phyloP scores from a whole-genome alignment of 2,888 invertebrate species.

The Machimus atricapillus region DNA sequence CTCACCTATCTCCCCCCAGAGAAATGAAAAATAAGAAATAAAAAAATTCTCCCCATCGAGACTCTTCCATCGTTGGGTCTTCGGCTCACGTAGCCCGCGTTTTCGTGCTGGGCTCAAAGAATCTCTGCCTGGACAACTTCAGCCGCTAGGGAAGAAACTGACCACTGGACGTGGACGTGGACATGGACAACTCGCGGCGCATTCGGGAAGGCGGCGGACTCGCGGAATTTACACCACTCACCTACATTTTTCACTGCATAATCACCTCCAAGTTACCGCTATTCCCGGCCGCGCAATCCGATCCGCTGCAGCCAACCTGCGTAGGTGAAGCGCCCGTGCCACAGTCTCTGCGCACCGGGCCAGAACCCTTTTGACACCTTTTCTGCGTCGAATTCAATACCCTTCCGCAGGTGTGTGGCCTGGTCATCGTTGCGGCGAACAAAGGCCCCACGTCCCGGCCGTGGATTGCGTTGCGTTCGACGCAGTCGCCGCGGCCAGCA shows the following conservation, averaged over 20 bases:
- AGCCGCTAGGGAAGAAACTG: background rate
- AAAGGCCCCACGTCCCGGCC: background rate
- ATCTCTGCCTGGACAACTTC: background rate
- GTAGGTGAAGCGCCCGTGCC: slow-evolving; percentile 21
- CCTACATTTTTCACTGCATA: slow-evolving; percentile 26
- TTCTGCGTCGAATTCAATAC: slow-evolving; percentile 20
- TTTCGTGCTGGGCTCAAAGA: background rate
- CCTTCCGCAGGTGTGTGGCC: background rate
- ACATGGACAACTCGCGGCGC: background rate
- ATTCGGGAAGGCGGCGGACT: background rate
- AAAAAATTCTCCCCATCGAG: background rate
- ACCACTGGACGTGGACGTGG: background rate
- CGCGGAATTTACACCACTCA: slow-evolving; percentile 36
- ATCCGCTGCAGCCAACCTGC: background rate
- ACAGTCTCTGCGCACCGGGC: slow-evolving; percentile 6
- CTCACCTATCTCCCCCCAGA: slow-evolving; percentile 4
- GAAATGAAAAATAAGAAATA: background rate
- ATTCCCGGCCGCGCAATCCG: slow-evolving; percentile 8
- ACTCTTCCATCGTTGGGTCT: background rate
- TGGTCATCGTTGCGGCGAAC: background rate
- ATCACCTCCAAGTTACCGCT: background rate
- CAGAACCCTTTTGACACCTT: slow-evolving; percentile 32
- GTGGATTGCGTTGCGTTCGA: background rate
- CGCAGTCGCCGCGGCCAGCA: background rate
- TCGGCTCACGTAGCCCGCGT: background rate